Conservation (phyloP, 2,888 invertebrate genomes). For the Pharmacophagus antenor region DNA sequence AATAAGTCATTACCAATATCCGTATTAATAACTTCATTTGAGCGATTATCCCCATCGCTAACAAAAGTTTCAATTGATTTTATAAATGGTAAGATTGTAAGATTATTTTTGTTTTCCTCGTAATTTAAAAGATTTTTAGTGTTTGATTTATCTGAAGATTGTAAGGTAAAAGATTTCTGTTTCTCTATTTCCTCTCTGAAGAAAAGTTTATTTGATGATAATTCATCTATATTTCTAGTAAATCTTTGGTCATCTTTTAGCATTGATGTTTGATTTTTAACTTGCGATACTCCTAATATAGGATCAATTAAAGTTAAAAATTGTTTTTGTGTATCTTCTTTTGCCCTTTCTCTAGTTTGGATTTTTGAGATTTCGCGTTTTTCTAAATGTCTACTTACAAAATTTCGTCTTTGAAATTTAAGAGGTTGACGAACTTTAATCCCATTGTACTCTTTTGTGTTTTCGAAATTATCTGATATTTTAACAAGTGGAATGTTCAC, state of each 20-base stretch:
- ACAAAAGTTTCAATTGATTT: constrained; percentile 58
- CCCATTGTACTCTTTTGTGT: constrained; percentile 57
- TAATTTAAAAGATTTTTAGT: constrained; percentile 37
- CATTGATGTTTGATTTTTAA: constrained; percentile 44
- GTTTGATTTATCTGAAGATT: constrained; percentile 33
- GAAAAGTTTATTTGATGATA: constrained; percentile 37
- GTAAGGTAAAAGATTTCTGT: constrained; percentile 37
- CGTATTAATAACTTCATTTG: constrained; percentile 34
- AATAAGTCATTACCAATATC: constrained; percentile 45
- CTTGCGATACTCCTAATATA: constrained; percentile 52
- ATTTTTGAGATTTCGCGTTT: constrained; percentile 41
- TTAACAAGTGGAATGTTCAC: constrained; percentile 57
- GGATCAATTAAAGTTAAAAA: constrained; percentile 8
- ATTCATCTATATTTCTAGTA: constrained; percentile 46
- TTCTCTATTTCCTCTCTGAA: constrained; percentile 35
- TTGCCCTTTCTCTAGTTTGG: not conserved
- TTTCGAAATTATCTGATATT: constrained; percentile 59
- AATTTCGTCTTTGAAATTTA: constrained; percentile 52
- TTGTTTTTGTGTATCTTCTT: not conserved
- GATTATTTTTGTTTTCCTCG: constrained; percentile 42
- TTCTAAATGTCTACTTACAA: constrained; percentile 46
- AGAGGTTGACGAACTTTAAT: constrained; percentile 51
- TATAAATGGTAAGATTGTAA: constrained; percentile 58
- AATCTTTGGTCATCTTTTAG: constrained; percentile 42
- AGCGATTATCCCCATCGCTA: constrained; percentile 36